These are phyloP conservation scores for Cossypha caffra DNA, from an alignment of 2,797 vertebrate genomes.

Conservation along the genomic window DNA sequence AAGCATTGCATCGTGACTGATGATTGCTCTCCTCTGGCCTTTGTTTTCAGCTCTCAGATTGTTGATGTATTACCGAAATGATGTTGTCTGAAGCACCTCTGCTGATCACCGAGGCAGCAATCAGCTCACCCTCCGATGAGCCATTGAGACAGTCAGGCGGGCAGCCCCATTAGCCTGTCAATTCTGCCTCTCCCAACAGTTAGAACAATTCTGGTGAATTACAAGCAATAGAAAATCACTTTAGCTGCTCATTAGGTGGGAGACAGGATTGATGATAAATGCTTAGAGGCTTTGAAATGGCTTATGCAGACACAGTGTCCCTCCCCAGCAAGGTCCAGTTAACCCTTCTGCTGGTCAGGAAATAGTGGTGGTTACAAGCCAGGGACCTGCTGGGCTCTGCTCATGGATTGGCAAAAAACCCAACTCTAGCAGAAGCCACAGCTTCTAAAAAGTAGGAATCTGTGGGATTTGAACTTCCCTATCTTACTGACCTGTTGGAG, in stretches of 20 bases:
- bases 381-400: not conserved
- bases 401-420: not conserved
- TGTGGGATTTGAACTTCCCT: not conserved
- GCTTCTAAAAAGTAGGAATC: not conserved
- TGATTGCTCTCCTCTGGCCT: slow-evolving; percentile 39
- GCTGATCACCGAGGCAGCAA: slow-evolving; percentile 70
- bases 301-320: not conserved
- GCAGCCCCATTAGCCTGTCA: slow-evolving; percentile 72
- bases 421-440: not conserved
- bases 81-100: slow-evolving; percentile 71
- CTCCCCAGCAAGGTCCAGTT: slow-evolving; percentile 12
- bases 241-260: slow-evolving; percentile 72
- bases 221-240: slow-evolving; percentile 80
- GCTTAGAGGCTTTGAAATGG: slow-evolving; percentile 34
- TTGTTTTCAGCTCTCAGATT: slow-evolving; percentile 65
- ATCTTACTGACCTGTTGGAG: too few species aligned
- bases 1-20: not conserved
- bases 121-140: slow-evolving; percentile 69
- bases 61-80: slow-evolving; percentile 66
- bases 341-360: not conserved
- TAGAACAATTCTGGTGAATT: slow-evolving; percentile 78
- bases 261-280: slow-evolving; percentile 70
- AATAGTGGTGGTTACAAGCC: not conserved
- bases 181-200: slow-evolving; percentile 73
- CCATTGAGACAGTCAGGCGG: slow-evolving; percentile 62